phyloP scores from a whole-genome alignment of 2,797 vertebrate genomes.

The Liparis tanakae region DNA sequence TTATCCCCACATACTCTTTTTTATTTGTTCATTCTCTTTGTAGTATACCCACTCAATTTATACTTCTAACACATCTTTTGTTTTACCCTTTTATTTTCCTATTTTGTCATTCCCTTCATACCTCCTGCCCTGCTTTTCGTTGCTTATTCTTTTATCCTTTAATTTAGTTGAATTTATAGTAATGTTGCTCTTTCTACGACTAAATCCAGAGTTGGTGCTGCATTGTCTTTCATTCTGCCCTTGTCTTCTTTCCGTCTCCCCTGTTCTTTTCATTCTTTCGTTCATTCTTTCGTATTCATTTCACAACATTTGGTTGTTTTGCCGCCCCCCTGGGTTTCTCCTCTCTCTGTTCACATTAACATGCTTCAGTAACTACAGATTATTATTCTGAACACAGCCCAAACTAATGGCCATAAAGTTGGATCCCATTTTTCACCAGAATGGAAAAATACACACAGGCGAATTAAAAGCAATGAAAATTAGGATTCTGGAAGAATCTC shows the following conservation, averaged over 20 bases:
- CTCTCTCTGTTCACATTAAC: conserved; percentile 59
- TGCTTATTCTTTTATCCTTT: neutral
- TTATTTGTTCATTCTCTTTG: neutral
- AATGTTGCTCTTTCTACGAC: neutral
- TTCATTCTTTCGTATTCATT: neutral
- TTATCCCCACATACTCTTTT: neutral
- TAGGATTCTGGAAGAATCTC: conserved; percentile 33
- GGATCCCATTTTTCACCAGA: conserved; percentile 34
- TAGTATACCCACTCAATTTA: neutral
- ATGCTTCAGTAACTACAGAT: conserved; percentile 28
- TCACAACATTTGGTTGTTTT: conserved; percentile 3
- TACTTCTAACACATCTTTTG: neutral
- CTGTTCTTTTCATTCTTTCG: neutral
- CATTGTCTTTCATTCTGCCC: neutral
- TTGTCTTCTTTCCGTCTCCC: neutral
- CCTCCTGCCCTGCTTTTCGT: neutral
- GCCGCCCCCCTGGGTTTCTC: neutral
- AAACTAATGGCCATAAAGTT: conserved; percentile 40
- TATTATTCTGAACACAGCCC: conserved; percentile 59
- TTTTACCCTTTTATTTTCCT: neutral
- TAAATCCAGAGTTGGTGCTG: neutral
- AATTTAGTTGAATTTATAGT: neutral
- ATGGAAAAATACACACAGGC: conserved; percentile 8
- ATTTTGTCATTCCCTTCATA: neutral
- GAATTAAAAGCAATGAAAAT: conserved; percentile 26